These are phyloP conservation scores for Rhizoglyphus robini DNA, from an alignment of 1,140 invertebrate genomes.

Conservation along the genomic window DNA sequence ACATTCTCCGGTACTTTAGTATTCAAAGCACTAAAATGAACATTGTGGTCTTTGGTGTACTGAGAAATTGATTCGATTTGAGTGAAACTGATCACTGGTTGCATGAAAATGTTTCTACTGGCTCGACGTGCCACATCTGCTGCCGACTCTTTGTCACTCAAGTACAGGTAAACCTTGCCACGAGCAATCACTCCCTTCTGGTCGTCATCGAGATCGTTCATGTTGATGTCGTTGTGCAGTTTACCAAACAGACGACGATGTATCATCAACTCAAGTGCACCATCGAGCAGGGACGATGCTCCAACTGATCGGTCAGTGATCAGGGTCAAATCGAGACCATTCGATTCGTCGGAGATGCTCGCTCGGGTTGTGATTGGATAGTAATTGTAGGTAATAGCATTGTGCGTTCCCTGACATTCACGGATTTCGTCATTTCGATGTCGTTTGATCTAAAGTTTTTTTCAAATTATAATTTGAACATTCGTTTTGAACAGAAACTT, in stretches of 20 bases:
- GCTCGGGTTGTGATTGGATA: slow-evolving; percentile 38
- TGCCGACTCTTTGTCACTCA: slow-evolving; percentile 28
- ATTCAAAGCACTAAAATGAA: slow-evolving; percentile 33
- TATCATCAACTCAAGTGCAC: slow-evolving; percentile 33
- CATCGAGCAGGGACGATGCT: slow-evolving; percentile 49
- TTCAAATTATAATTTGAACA: slow-evolving; percentile 36
- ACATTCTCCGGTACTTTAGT: slow-evolving; percentile 63
- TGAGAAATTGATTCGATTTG: neutral
- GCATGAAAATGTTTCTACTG: slow-evolving; percentile 36
- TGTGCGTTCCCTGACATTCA: slow-evolving; percentile 19
- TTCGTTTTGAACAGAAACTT: slow-evolving; percentile 39
- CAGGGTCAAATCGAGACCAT: slow-evolving; percentile 40
- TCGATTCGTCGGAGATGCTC: slow-evolving; percentile 20
- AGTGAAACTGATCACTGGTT: slow-evolving; percentile 34
- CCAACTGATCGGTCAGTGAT: slow-evolving; percentile 69
- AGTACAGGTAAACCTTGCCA: slow-evolving; percentile 47
- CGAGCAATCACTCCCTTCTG: slow-evolving; percentile 59
- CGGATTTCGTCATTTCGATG: neutral
- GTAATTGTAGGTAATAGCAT: slow-evolving; percentile 38
- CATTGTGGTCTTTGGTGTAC: slow-evolving; percentile 29
- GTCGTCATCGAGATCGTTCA: slow-evolving; percentile 62
- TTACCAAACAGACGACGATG: slow-evolving; percentile 71
- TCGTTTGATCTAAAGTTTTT: slow-evolving; percentile 11
- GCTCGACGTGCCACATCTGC: slow-evolving; percentile 34
- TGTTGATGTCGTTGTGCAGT: slow-evolving; percentile 72